Conservation (phyloP, 2,797 vertebrate species). For the Erethizon dorsatum region DNA sequence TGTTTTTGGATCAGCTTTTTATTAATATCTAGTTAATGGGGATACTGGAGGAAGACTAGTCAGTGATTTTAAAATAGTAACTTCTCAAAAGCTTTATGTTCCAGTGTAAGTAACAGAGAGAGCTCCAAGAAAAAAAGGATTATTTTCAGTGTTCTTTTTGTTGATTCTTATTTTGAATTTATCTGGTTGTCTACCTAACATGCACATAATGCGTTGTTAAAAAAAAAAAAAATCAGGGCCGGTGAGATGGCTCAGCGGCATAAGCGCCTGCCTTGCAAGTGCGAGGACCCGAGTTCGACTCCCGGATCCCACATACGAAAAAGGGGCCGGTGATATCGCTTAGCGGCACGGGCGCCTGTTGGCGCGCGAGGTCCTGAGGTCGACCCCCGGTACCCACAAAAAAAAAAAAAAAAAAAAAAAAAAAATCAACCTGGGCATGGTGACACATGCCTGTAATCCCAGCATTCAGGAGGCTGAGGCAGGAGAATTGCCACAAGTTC, state of each 20-base stretch:
- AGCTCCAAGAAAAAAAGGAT: not conserved
- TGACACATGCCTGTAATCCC: not conserved
- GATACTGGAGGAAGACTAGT: not conserved
- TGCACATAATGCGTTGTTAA: not conserved
- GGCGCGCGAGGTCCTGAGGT: no score
- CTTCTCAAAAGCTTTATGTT: slow-evolving; percentile 31
- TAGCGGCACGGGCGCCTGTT: no score
- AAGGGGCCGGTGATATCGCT: no score
- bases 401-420: not conserved
- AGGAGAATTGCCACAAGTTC: not conserved
- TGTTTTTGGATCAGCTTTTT: slow-evolving; percentile 49
- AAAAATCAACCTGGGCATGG: not conserved
- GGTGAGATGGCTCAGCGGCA: no score
- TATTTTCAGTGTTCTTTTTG: not conserved
- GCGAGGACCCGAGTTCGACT: no score
- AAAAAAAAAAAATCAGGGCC: not conserved
- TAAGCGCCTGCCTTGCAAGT: no score
- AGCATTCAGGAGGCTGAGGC: not conserved
- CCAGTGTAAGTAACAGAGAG: not conserved
- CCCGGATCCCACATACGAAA: no score
- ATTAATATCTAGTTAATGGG: slow-evolving; percentile 14
- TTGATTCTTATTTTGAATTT: slow-evolving; percentile 44
- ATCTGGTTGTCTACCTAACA: not conserved
- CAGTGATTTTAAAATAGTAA: slow-evolving; percentile 45
- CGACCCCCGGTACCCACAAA: no score